phyloP scores from a whole-genome alignment of 2,113 vertebrate genomes.

The Percina caprodes region DNA sequence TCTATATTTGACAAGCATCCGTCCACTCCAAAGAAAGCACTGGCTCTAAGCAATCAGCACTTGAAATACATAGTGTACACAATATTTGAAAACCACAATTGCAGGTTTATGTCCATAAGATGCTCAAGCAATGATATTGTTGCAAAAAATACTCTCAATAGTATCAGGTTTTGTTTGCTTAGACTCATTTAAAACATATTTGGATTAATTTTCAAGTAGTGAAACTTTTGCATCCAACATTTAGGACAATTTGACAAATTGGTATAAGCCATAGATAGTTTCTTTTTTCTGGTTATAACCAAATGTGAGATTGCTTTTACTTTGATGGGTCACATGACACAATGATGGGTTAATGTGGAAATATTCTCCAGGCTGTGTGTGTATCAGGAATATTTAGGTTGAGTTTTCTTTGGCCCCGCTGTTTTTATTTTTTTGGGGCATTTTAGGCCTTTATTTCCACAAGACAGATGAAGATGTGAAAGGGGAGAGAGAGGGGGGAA shows the following conservation, averaged over 20 bases:
- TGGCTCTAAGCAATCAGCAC: slow-evolving; percentile 72
- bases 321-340: slow-evolving; percentile 24
- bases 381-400: slow-evolving; percentile 36
- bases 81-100: slow-evolving; percentile 83
- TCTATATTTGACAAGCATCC: slow-evolving; percentile 79
- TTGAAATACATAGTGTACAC: slow-evolving; percentile 79
- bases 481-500: no score
- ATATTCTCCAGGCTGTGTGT: slow-evolving; percentile 36
- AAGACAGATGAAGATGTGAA: no score
- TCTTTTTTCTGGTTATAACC: neutral
- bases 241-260: no score
- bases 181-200: slow-evolving; percentile 72
- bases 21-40: slow-evolving; percentile 83
- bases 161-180: slow-evolving; percentile 82
- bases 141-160: slow-evolving; percentile 75
- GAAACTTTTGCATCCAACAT: slow-evolving; percentile 6
- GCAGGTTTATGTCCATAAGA: slow-evolving; percentile 75
- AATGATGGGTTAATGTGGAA: slow-evolving; percentile 17
- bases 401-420: slow-evolving; percentile 67
- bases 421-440: no score
- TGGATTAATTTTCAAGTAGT: slow-evolving; percentile 48
- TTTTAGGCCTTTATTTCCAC: no score
- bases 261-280: no score
- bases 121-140: slow-evolving; percentile 75
- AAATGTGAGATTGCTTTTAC: slow-evolving; percentile 24